These are phyloP conservation scores for Larimichthys crocea DNA, from an alignment of 2,113 vertebrate species.

Conservation along the genomic window DNA sequence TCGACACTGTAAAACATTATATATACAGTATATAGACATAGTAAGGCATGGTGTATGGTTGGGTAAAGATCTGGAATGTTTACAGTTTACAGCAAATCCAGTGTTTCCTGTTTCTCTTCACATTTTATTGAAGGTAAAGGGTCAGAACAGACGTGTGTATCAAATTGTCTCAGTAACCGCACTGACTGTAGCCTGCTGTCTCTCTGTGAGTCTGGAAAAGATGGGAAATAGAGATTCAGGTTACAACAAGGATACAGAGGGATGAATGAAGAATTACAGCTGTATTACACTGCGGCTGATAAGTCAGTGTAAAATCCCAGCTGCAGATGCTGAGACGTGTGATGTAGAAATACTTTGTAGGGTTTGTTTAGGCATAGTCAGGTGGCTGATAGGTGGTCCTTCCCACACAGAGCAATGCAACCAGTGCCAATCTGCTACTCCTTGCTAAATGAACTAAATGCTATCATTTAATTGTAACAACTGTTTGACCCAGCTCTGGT, in stretches of 20 bases:
- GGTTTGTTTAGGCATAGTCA: slow-evolving; percentile 28
- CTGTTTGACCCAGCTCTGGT: slow-evolving; percentile 54
- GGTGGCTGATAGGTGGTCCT: slow-evolving; percentile 29
- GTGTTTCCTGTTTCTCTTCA: slow-evolving; percentile 78
- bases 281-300: slow-evolving; percentile 46
- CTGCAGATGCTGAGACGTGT: slow-evolving; percentile 13
- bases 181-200: slow-evolving; percentile 57
- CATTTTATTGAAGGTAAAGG: slow-evolving; percentile 75
- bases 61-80: slow-evolving; percentile 79
- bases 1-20: slow-evolving; percentile 80
- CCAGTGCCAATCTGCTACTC: background rate
- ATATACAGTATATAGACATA: slow-evolving; percentile 74
- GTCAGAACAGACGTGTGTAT: slow-evolving; percentile 68
- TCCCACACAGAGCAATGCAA: slow-evolving; percentile 5
- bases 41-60: slow-evolving; percentile 66
- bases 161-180: slow-evolving; percentile 64
- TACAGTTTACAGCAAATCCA: slow-evolving; percentile 80
- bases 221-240: slow-evolving; percentile 66
- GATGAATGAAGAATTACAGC: slow-evolving; percentile 64
- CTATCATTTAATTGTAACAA: slow-evolving; percentile 59
- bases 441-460: slow-evolving; percentile 21
- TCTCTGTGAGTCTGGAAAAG: slow-evolving; percentile 62
- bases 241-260: slow-evolving; percentile 45
- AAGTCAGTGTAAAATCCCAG: slow-evolving; percentile 50
- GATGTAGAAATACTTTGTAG: slow-evolving; percentile 21